Evolutionary conservation across 2,888 invertebrate genomes (phyloP).

Genomic region (Scaptomyza reducta): DNA sequence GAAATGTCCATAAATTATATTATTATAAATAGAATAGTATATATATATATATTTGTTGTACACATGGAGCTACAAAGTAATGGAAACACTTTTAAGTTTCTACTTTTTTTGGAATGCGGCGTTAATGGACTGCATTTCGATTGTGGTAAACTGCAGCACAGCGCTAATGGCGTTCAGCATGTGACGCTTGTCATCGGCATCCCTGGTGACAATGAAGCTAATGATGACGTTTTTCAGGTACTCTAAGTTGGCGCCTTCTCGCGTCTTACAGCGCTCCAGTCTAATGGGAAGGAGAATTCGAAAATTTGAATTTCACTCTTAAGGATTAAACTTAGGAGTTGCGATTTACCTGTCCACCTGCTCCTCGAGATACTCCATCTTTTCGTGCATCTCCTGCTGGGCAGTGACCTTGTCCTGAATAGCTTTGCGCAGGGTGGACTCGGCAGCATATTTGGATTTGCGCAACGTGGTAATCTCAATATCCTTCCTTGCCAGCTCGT

Average conservation of each 20-base stretch:
- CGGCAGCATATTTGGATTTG: conserved; percentile 88
- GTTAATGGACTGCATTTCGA: conserved; percentile 87
- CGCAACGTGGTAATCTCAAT: conserved; percentile 90
- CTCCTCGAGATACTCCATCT: conserved; percentile 86
- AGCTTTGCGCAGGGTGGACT: conserved; percentile 86
- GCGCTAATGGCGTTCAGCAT: conserved; percentile 96
- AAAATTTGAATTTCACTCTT: too few species aligned
- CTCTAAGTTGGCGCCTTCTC: conserved; percentile 94
- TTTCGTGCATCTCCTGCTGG: conserved; percentile 85
- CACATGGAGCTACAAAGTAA: conserved; percentile 8
- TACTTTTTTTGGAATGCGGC: conserved; percentile 81
- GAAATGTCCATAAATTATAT: conserved; percentile 1
- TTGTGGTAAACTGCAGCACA: conserved; percentile 91
- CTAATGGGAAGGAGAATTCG: conserved; percentile 66
- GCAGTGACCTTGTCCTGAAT: conserved; percentile 86
- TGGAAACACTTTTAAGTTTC: conserved; percentile 7
- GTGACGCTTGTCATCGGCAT: conserved; percentile 89
- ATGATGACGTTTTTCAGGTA: conserved; percentile 96
- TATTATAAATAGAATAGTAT: not conserved
- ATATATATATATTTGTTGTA: conserved; percentile 7
- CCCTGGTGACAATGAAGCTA: conserved; percentile 90
- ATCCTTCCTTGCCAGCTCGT: conserved; percentile 92
- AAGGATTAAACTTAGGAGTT: not conserved
- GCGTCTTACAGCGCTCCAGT: conserved; percentile 89
- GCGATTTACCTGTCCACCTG: conserved; percentile 86